phyloP scores from a whole-genome alignment of 2,113 vertebrate genomes.

The Oryzias woworae region DNA sequence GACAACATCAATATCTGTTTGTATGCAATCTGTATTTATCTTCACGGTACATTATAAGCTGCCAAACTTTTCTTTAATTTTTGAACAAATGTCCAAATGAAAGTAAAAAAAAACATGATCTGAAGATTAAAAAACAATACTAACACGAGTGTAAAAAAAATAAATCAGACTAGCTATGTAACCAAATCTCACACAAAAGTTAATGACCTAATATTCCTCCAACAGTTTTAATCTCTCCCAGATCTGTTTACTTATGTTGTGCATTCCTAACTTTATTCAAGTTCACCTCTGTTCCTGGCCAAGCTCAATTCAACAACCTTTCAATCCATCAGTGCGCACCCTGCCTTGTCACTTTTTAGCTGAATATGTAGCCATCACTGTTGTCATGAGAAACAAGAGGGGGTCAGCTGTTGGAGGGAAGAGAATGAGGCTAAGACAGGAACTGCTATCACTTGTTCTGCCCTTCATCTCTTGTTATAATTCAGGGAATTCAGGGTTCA shows the following conservation, averaged over 20 bases:
- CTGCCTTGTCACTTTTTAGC: conserved; percentile 9
- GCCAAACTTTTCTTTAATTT: background rate
- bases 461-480: conserved; percentile 50
- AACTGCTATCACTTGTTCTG: conserved; percentile 41
- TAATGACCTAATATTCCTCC: too few relatives aligned
- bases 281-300: too few relatives aligned
- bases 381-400: conserved; percentile 22
- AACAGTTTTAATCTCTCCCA: too few relatives aligned
- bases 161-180: background rate
- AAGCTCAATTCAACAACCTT: too few relatives aligned
- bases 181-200: background rate
- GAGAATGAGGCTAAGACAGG: conserved; percentile 7
- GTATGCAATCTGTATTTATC: background rate
- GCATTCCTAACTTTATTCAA: too few relatives aligned
- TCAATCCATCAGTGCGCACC: conserved; percentile 9
- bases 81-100: background rate
- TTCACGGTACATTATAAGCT: background rate
- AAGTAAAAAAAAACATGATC: background rate
- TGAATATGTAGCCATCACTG: conserved; percentile 8
- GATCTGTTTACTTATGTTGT: too few relatives aligned
- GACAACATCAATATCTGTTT: background rate
- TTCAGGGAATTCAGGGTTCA: conserved; percentile 10
- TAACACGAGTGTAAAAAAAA: background rate
- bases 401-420: conserved; percentile 22
- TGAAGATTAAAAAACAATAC: background rate